phyloP scores from a whole-genome alignment of 2,888 invertebrate genomes.

The Invenusta paracnida region DNA sequence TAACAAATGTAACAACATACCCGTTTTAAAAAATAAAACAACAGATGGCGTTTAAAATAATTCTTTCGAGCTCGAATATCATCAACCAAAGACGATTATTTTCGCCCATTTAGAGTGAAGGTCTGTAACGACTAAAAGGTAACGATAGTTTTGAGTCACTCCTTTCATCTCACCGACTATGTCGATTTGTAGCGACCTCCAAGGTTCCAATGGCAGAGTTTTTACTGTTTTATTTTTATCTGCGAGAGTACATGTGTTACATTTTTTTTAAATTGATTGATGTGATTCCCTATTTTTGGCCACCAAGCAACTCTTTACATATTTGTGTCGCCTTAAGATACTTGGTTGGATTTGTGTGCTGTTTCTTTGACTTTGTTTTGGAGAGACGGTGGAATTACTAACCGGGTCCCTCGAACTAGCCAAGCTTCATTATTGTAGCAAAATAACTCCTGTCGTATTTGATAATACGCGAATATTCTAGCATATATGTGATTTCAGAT shows the following conservation, averaged over 20 bases:
- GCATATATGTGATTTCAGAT: neutral
- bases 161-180: too few relatives aligned
- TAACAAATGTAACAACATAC: too few relatives aligned
- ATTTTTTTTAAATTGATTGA: neutral
- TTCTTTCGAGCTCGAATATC: too few relatives aligned
- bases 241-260: neutral
- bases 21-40: too few relatives aligned
- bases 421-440: too few relatives aligned
- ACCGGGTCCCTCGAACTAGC: neutral
- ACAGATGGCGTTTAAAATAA: too few relatives aligned
- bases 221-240: neutral
- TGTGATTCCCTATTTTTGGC: neutral
- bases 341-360: neutral
- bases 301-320: neutral
- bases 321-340: neutral
- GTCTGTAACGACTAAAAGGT: too few relatives aligned
- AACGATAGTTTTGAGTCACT: too few relatives aligned
- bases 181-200: too few relatives aligned
- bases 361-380: neutral
- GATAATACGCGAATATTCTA: neutral
- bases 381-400: neutral
- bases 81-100: too few relatives aligned
- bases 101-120: too few relatives aligned
- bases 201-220: too few relatives aligned
- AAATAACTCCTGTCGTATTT: neutral